phyloP scores from a whole-genome alignment of 2,797 vertebrate species.

The Pipistrellus kuhlii region DNA sequence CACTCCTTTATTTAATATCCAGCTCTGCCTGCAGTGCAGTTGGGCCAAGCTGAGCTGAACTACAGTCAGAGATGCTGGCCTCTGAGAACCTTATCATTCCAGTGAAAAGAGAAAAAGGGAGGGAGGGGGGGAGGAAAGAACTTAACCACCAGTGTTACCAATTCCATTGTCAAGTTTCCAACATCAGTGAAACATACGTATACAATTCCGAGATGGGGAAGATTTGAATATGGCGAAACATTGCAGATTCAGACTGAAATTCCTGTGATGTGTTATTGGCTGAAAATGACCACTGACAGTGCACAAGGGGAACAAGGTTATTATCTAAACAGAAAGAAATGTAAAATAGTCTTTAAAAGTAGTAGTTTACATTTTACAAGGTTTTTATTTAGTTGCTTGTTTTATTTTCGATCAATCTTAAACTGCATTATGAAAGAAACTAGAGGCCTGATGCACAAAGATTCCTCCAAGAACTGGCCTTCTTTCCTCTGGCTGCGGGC shows the following conservation, averaged over 20 bases:
- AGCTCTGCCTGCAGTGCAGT: not conserved
- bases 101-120: not conserved
- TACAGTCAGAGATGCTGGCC: not conserved
- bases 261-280: not conserved
- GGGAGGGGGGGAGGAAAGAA: not conserved
- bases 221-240: not conserved
- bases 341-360: not conserved
- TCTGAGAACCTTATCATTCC: not conserved
- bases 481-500: too few relatives aligned
- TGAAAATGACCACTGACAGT: not conserved
- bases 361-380: not conserved
- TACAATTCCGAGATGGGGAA: not conserved
- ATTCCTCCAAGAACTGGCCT: too few relatives aligned
- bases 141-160: not conserved
- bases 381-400: not conserved
- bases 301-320: not conserved
- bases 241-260: not conserved
- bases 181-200: not conserved
- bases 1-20: not conserved
- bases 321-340: not conserved
- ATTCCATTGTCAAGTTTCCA: not conserved
- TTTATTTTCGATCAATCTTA: slow-evolving; percentile 34
- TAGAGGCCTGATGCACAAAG: too few relatives aligned
- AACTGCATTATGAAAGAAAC: not conserved
- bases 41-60: not conserved